These are phyloP conservation scores for Cichladusa arquata DNA, from an alignment of 2,113 vertebrate species.

Conservation along the genomic window DNA sequence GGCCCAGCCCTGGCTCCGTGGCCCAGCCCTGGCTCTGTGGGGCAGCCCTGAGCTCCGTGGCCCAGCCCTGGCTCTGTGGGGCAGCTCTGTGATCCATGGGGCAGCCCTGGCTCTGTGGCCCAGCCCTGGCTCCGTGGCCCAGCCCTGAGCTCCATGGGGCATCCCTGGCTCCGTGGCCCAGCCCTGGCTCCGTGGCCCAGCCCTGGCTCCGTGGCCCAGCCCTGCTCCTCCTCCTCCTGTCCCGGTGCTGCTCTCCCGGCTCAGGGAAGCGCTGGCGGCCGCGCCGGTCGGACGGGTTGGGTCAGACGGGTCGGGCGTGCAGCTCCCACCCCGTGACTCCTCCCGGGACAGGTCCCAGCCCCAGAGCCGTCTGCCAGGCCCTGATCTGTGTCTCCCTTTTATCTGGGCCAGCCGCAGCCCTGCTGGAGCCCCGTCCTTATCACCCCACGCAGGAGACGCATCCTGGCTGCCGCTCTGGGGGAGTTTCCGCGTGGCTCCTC, in stretches of 20 bases:
- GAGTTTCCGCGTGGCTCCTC: rapidly evolving
- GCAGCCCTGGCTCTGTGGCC: too few relatives aligned
- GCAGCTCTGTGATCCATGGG: too few relatives aligned
- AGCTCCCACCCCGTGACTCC: neutral
- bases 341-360: neutral
- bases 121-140: too few relatives aligned
- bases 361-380: neutral
- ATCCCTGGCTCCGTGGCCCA: too few relatives aligned
- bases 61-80: too few relatives aligned
- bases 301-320: constrained; percentile 32
- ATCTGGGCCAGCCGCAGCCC: neutral
- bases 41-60: too few relatives aligned
- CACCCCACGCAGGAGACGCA: rapidly evolving
- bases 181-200: too few relatives aligned
- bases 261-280: neutral
- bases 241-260: neutral
- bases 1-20: too few relatives aligned
- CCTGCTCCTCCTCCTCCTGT: neutral
- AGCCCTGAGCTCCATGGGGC: too few relatives aligned
- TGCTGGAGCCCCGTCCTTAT: neutral
- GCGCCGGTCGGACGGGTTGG: constrained; percentile 51
- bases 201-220: neutral
- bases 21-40: too few relatives aligned
- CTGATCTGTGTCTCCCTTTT: neutral
- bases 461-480: neutral